Conservation (phyloP, 2,888 invertebrate species). For the Ypsolopha scabrella region DNA sequence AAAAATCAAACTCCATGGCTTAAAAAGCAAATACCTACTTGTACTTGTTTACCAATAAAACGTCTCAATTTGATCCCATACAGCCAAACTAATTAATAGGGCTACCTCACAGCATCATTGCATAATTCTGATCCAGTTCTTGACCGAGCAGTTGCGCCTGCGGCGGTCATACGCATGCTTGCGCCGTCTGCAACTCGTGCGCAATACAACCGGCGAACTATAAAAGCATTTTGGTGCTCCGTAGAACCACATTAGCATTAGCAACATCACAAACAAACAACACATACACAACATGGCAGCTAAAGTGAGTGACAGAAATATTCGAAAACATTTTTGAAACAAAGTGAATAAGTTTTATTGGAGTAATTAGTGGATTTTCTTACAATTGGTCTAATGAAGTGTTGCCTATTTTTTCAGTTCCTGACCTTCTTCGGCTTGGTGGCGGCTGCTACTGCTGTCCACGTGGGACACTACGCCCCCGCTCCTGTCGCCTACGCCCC, state of each 20-base stretch:
- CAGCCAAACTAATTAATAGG: not conserved
- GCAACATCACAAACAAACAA: conserved; percentile 26
- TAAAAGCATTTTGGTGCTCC: conserved; percentile 32
- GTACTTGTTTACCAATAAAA: no score
- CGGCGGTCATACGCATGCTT: not conserved
- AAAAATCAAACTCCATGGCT: no score
- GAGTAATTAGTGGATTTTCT: no score
- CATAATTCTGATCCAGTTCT: conserved; percentile 12
- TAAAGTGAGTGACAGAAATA: conserved; percentile 37
- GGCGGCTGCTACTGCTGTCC: conserved; percentile 29
- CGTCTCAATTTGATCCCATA: not conserved
- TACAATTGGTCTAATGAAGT: no score
- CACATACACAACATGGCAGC: conserved; percentile 40
- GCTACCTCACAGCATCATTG: conserved; percentile 1
- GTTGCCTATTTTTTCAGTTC: conserved; percentile 17
- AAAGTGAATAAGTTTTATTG: no score
- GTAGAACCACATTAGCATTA: conserved; percentile 22
- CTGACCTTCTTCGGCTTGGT: conserved; percentile 28
- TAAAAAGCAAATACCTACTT: no score
- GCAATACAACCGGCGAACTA: conserved; percentile 18
- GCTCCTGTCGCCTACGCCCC: conserved; percentile 11
- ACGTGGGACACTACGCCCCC: conserved; percentile 18
- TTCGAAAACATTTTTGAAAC: no score
- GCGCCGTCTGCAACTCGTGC: not conserved
- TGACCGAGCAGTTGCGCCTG: conserved; percentile 2